Evolutionary conservation across 2,888 invertebrate species (phyloP), one percentile per base, ranked within the genome.

Genomic region (Troglohyphantes excavatus): DNA sequence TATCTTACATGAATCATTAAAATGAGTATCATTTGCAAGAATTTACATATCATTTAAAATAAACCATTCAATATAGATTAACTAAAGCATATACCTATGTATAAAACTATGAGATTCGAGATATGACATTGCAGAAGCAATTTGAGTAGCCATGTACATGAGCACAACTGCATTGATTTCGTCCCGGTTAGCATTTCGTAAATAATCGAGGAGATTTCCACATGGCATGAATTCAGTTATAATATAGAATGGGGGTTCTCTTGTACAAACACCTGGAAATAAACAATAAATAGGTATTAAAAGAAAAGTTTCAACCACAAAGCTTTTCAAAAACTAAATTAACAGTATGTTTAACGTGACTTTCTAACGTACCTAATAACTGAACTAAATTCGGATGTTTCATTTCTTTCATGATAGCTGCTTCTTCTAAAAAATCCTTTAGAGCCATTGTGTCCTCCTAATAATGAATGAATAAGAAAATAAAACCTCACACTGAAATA

Each of bases 341-440:
- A 19, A n/a, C 59, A 59, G 19, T 59, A 19, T 3, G 5, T 59
- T 17, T 13, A 21, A 61, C 17, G 9, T 9, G 9, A 65, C 13
- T 23, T 19, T 23, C 2, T 63, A 63, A 88, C 92, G 92, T 93
- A 94, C 95, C 99, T 93, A 99, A 96, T 91, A 99, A 95, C 94
- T 99, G 98, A 91, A 99, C 99, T 92, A 99, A 95, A 95, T 99
- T 99, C 29, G 98, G 97, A 94, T 99, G 99, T 92, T 98, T 98
- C 98, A 99, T 98, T 94, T 99, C 99, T 94, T 99, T 99, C 99
- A 99, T 99, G 86, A 99, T 98, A 82, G 98, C 97, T 0, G 99
- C 99, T 94, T 99, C 99, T 93, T 99, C 99, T 76, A 99, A 95
- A 94, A 99, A 99, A 94, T 99, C 99, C 94, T 99, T 99, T 88